Evolutionary conservation across 2,113 vertebrate species (phyloP).

Genomic region (Smithornis capensis): DNA sequence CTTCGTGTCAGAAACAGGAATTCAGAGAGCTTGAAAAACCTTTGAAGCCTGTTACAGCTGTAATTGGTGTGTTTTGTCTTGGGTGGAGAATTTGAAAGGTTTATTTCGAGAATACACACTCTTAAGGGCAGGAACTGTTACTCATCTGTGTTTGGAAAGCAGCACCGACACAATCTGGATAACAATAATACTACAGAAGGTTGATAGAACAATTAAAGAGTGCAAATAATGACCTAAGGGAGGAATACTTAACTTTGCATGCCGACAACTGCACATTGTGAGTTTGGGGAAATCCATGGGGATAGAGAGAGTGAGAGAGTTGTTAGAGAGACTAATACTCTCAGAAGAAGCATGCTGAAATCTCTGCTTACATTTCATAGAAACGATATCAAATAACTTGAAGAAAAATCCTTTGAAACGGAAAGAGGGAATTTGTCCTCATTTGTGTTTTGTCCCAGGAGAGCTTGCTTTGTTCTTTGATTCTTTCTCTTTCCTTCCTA

Average conservation of each 20-base stretch:
- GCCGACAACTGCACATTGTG: fast-evolving
- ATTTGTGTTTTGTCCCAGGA: background rate
- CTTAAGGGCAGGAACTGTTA: constrained; percentile 66
- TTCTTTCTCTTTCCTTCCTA: background rate
- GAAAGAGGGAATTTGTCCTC: constrained; percentile 5
- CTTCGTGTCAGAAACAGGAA: constrained; percentile 27
- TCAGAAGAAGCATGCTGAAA: background rate
- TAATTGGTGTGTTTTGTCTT: constrained; percentile 50
- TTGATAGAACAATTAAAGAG: constrained; percentile 59
- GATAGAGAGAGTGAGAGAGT: background rate
- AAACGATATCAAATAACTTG: background rate
- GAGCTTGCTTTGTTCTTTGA: background rate
- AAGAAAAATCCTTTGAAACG: constrained; percentile 4
- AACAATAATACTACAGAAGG: constrained; percentile 53
- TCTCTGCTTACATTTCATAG: background rate
- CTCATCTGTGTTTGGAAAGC: constrained; percentile 61
- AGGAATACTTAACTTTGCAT: constrained; percentile 20
- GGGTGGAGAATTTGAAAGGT: constrained; percentile 46
- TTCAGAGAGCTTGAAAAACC: constrained; percentile 5
- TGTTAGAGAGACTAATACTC: background rate
- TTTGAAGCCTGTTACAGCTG: constrained; percentile 21
- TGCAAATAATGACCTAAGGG: constrained; percentile 61
- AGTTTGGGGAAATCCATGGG: background rate
- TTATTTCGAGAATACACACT: constrained; percentile 34
- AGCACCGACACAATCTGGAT: background rate